Evolutionary conservation across 2,113 vertebrate genomes (phyloP).

Genomic region (Laterallus jamaicensis): DNA sequence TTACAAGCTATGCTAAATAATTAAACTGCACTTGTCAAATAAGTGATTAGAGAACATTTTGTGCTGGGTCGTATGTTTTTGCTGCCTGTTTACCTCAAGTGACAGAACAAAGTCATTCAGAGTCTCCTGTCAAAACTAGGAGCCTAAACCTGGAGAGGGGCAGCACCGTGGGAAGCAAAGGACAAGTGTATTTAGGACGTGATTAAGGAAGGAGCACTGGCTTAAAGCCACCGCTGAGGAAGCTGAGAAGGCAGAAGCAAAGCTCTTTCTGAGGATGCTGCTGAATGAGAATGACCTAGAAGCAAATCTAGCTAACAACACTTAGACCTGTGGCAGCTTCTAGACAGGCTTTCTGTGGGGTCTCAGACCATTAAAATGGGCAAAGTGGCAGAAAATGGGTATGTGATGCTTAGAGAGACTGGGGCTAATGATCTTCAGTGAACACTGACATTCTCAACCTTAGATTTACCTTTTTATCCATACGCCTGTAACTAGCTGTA

Average conservation of each 20-base stretch:
- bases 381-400: background rate
- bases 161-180: background rate
- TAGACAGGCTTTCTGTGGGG: background rate
- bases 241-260: background rate
- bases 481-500: background rate
- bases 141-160: background rate
- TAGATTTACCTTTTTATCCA: background rate
- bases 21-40: conserved; percentile 34
- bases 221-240: background rate
- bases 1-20: conserved; percentile 36
- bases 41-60: conserved; percentile 37
- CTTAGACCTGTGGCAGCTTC: background rate
- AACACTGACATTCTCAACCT: background rate
- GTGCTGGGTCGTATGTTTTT: background rate
- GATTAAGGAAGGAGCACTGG: background rate
- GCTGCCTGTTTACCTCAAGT: background rate
- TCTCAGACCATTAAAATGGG: background rate
- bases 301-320: background rate
- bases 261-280: background rate
- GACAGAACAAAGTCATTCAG: background rate
- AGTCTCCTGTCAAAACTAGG: background rate
- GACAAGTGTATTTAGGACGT: background rate
- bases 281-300: conserved; percentile 3
- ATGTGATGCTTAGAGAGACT: background rate
- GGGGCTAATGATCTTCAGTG: background rate